Conservation (phyloP, 2,797 vertebrate genomes). For the Cryptoblepharus egeriae region DNA sequence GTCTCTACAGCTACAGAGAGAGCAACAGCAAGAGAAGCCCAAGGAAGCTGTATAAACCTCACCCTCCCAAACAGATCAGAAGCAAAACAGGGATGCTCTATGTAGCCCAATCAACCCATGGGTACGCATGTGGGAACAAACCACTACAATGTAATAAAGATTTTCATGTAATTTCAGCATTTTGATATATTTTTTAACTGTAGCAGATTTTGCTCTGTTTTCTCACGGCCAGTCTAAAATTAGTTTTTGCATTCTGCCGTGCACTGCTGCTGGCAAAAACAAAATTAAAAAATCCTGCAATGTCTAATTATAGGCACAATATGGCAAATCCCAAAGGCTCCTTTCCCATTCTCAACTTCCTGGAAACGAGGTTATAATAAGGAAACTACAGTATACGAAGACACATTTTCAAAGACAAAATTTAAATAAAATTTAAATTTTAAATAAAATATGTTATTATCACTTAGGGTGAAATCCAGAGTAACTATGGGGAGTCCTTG, state of each 20-base stretch:
- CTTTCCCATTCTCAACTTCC: not conserved
- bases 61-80: not conserved
- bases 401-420: not conserved
- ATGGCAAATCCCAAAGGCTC: not conserved
- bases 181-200: not conserved
- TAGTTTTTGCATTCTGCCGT: not conserved
- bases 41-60: too few species aligned
- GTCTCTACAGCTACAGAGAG: too few species aligned
- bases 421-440: not conserved
- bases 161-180: not conserved
- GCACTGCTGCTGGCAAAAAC: slow-evolving; percentile 11
- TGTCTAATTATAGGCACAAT: slow-evolving; percentile 12
- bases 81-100: not conserved
- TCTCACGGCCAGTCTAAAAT: not conserved
- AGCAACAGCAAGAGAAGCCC: too few species aligned
- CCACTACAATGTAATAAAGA: not conserved
- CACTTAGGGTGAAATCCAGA: too few species aligned
- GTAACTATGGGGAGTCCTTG: too few species aligned
- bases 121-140: not conserved
- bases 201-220: not conserved
- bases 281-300: not conserved
- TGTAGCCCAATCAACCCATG: not conserved
- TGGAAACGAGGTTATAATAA: slow-evolving; percentile 17
- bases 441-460: too few species aligned
- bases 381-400: not conserved